Evolutionary conservation across 2,888 invertebrate genomes (phyloP).

Genomic region (Ceramica pisi): DNA sequence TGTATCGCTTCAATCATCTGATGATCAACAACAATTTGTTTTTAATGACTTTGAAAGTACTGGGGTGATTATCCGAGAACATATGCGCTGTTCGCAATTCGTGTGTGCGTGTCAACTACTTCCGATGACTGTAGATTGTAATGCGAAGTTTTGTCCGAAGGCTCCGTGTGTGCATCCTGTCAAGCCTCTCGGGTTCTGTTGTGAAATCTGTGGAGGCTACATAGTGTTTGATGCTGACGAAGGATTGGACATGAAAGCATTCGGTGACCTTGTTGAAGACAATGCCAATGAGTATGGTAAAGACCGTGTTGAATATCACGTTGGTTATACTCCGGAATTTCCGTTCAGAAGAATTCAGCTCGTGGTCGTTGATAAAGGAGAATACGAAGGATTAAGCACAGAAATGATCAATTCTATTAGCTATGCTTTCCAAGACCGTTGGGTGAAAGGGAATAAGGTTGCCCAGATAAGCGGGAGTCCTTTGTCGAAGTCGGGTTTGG

Average conservation of each 20-base stretch:
- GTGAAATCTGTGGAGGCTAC: constrained; percentile 84
- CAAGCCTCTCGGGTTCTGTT: constrained; percentile 84
- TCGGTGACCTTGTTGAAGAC: constrained; percentile 76
- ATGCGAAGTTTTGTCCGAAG: constrained; percentile 78
- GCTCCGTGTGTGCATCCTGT: constrained; percentile 80
- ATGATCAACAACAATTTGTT: constrained; percentile 72
- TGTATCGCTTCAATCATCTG: constrained; percentile 50
- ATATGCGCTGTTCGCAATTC: constrained; percentile 70
- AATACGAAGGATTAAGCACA: constrained; percentile 80
- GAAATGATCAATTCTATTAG: constrained; percentile 77
- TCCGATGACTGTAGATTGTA: constrained; percentile 77
- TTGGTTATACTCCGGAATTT: constrained; percentile 73
- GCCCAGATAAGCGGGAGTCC: constrained; percentile 80
- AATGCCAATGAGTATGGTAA: constrained; percentile 71
- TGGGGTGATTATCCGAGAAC: constrained; percentile 67
- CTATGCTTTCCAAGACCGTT: constrained; percentile 72
- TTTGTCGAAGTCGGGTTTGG: constrained; percentile 74
- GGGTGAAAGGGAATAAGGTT: constrained; percentile 73
- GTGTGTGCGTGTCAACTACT: constrained; percentile 83
- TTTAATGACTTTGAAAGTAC: constrained; percentile 66
- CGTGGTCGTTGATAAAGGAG: constrained; percentile 81
- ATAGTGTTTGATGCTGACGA: constrained; percentile 76
- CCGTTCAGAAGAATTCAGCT: constrained; percentile 76
- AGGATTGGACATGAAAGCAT: constrained; percentile 76
- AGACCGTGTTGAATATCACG: constrained; percentile 74